phyloP scores from a whole-genome alignment of 2,888 invertebrate genomes.

The Watsonalla cultraria region DNA sequence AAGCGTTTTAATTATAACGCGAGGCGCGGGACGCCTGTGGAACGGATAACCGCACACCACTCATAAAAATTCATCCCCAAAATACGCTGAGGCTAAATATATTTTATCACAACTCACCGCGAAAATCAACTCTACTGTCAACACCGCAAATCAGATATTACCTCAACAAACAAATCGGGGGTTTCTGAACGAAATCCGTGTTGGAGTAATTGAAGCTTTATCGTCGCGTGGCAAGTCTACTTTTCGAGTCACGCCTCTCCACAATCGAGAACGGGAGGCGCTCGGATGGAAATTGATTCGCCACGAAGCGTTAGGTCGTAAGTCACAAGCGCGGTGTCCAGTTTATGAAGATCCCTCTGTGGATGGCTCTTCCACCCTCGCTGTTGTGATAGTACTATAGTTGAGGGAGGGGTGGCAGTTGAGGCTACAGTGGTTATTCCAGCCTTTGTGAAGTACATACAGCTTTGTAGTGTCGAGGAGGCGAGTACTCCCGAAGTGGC shows the following conservation, averaged over 20 bases:
- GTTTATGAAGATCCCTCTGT: conserved; percentile 23
- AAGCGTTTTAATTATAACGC: background rate
- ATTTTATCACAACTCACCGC: conserved; percentile 14
- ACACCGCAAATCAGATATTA: conserved; percentile 70
- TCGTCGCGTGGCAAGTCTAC: conserved; percentile 36
- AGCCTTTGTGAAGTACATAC: conserved; percentile 39
- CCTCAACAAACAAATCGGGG: conserved; percentile 62
- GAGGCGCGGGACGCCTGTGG: conserved; percentile 19
- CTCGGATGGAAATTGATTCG: conserved; percentile 70
- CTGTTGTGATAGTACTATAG: conserved; percentile 17
- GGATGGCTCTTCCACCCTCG: conserved; percentile 40
- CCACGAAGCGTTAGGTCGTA: conserved; percentile 58
- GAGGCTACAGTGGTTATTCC: conserved; percentile 32
- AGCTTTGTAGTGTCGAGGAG: conserved; percentile 42
- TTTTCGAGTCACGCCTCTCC: conserved; percentile 30
- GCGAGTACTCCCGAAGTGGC: conserved; percentile 49
- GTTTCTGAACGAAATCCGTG: conserved; percentile 44
- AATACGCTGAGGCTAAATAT: conserved; percentile 26
- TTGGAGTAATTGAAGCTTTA: conserved; percentile 54
- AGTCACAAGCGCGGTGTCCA: conserved; percentile 30
- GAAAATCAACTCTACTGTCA: conserved; percentile 49
- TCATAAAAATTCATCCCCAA: conserved; percentile 30
- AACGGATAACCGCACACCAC: conserved; percentile 28
- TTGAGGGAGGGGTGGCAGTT: conserved; percentile 31
- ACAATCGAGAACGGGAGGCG: conserved; percentile 32